phyloP scores from a whole-genome alignment of 2,888 invertebrate species.

The Halictus quadricinctus region DNA sequence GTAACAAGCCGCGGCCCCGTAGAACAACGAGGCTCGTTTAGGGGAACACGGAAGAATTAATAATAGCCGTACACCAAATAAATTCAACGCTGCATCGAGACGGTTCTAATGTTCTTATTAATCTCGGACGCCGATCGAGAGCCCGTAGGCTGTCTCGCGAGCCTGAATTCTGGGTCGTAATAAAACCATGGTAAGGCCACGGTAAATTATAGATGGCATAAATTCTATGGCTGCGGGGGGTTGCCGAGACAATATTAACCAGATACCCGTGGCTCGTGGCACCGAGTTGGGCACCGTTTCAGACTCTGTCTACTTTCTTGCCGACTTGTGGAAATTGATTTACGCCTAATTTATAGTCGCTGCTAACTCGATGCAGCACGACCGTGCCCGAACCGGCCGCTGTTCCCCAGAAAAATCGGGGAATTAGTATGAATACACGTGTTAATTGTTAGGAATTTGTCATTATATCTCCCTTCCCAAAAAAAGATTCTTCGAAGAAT shows the following conservation, averaged over 20 bases:
- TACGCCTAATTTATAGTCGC: neutral
- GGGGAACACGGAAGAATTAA: conserved; percentile 32
- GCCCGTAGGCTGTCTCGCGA: conserved; percentile 15
- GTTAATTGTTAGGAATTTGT: no score
- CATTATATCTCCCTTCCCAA: no score
- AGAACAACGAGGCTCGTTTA: conserved; percentile 33
- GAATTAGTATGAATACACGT: no score
- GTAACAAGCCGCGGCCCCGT: conserved; percentile 36
- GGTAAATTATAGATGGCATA: conserved; percentile 56
- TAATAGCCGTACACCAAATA: conserved; percentile 39
- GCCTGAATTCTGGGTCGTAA: conserved; percentile 51
- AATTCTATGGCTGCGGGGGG: conserved; percentile 52
- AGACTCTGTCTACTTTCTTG: neutral
- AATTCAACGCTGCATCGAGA: conserved; percentile 11
- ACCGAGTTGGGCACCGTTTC: neutral
- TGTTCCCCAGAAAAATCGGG: no score
- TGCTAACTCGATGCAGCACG: neutral
- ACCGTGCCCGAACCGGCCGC: neutral
- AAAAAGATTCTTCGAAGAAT: no score
- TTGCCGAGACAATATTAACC: neutral
- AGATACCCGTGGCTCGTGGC: neutral
- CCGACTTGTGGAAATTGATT: neutral
- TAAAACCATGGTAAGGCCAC: conserved; percentile 31
- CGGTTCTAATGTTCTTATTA: conserved; percentile 48
- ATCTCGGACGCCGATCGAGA: conserved; percentile 40